Evolutionary conservation across 53 echinoderm and acorn worm species (phyloP), one percentile per base, ranked within the genome.

Genomic region (Arbacia lixula): DNA sequence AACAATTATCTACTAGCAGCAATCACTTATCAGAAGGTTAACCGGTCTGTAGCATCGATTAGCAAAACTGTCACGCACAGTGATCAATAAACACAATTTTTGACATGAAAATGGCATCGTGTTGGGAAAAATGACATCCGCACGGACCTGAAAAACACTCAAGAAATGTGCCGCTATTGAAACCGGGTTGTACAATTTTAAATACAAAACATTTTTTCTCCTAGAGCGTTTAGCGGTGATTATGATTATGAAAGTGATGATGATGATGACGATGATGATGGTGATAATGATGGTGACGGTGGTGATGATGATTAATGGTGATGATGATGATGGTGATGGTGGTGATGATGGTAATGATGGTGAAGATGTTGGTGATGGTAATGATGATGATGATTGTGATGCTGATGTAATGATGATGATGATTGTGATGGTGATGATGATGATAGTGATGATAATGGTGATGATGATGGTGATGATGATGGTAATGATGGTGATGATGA

Each of bases 391-490:
- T 46, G 46, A 14, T 46, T n/a, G n/a, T n/a, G n/a, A n/a, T n/a
- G n/a, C n/a, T 5, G 30, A 29, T 5, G 26, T 11, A 54, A 53
- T 53, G 67, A 3, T 64, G 83, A 65, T 63, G 64, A 25, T 83
- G 83, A 43, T 64, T 43, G 17, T 64, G 65, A 42, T 83, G 65
- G 9, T 64, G 65, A 64, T 82, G 83, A 41, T 63, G 64, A 64
- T 64, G 65, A 64, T 41, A 64, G 63, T 63, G 82, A 82, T 83
- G 53, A 50, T 67, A 28, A 62, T 83, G 68, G 50, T 66, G 84
- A 83, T 51, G 53, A 66, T 50, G 66, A 67, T 53, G 36, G n/a
- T 68, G 68, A 68, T 84, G 35, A 52, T 68, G 84, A 36, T 52
- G 14, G 36, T 53, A 38, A 52, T 33, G 74, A 73, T 49, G 9